Conservation (phyloP, 1,140 invertebrate species). For the Pygmarrhopalites habei region DNA sequence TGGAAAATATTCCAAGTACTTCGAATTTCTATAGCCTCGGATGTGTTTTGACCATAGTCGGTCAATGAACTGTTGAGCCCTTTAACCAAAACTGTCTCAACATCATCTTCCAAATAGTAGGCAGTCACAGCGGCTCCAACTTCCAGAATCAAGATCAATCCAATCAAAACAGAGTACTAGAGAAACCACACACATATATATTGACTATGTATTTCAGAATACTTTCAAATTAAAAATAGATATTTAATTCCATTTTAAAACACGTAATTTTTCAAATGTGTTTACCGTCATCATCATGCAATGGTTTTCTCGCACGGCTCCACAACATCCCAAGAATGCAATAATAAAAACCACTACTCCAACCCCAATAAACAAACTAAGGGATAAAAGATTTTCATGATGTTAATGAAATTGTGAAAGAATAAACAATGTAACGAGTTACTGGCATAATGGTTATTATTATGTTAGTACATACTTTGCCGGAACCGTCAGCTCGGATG, state of each 20-base stretch:
- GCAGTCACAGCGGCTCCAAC: constrained; percentile 33
- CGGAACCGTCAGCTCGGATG: constrained; percentile 14
- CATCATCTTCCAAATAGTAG: constrained; percentile 29
- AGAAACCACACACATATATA: too few species aligned
- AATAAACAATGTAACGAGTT: too few species aligned
- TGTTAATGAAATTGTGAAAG: too few species aligned
- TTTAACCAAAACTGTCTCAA: constrained; percentile 15
- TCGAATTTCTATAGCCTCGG: constrained; percentile 4
- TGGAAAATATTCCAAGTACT: constrained; percentile 31
- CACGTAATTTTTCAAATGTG: too few species aligned
- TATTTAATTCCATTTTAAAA: too few species aligned
- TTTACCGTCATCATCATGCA: constrained; percentile 40
- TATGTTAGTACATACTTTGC: too few species aligned
- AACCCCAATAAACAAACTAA: constrained; percentile 33
- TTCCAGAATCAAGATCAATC: constrained; percentile 34
- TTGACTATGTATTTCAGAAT: too few species aligned
- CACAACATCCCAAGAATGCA: constrained; percentile 38
- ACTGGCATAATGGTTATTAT: too few species aligned
- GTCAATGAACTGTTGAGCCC: constrained; percentile 18
- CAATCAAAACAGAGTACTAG: constrained; percentile 39
- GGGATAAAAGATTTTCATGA: too few species aligned
- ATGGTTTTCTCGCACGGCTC: constrained; percentile 35
- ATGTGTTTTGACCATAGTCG: constrained; percentile 3
- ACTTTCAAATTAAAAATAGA: too few species aligned
- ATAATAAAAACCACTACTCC: constrained; percentile 37